These are phyloP conservation scores for Oriolus oriolus DNA, from an alignment of 2,113 vertebrate species.

Conservation along the genomic window DNA sequence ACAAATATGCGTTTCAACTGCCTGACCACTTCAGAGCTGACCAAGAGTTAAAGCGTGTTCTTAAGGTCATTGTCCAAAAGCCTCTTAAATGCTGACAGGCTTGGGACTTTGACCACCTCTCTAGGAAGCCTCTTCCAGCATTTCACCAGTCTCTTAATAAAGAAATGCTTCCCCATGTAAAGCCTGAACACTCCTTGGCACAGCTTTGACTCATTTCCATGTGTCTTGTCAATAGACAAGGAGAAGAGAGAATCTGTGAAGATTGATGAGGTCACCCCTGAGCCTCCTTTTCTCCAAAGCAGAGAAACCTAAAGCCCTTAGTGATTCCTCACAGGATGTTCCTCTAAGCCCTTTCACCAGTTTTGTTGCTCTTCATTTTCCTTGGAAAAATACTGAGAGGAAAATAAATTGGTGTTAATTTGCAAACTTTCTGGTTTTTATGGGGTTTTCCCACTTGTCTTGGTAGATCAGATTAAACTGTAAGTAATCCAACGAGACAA, in stretches of 20 bases:
- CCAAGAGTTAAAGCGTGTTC: neutral
- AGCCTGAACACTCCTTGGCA: neutral
- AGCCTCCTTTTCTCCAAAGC: neutral
- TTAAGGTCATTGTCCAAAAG: neutral
- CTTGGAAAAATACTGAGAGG: neutral
- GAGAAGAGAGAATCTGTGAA: neutral
- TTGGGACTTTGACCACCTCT: neutral
- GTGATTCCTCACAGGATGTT: rapidly evolving
- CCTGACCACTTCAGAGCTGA: neutral
- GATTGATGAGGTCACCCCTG: too few species aligned
- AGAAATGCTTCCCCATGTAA: neutral
- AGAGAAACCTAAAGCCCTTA: neutral
- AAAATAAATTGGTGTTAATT: neutral
- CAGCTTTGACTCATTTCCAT: neutral
- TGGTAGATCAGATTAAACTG: neutral
- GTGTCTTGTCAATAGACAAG: rapidly evolving
- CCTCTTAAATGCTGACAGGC: neutral
- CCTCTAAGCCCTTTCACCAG: neutral
- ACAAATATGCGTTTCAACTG: neutral
- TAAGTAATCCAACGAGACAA: neutral
- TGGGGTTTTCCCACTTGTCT: neutral
- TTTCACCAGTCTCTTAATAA: neutral
- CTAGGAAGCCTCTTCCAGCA: neutral
- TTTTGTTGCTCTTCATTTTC: neutral
- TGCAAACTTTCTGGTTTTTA: neutral